These are phyloP conservation scores for Neosalanx taihuensis DNA, from an alignment of 2,797 vertebrate species.

Conservation along the genomic window DNA sequence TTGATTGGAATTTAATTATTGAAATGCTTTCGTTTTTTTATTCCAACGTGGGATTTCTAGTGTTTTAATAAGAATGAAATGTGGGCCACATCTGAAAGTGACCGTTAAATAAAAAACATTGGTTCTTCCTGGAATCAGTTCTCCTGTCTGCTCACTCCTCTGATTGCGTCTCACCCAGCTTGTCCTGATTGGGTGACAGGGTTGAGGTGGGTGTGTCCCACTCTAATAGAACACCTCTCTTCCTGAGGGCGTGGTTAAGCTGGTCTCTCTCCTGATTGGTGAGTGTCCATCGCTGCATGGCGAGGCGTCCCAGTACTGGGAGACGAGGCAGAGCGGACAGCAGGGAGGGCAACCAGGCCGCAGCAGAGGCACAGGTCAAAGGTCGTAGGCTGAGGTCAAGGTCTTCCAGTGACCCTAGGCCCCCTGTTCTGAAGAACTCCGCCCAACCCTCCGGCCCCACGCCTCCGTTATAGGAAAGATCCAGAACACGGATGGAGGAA, in stretches of 20 bases:
- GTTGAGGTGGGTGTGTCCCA: slow-evolving; percentile 44
- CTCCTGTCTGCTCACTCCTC: slow-evolving; percentile 45
- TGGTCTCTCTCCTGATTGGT: slow-evolving; percentile 56
- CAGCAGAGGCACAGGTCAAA: slow-evolving; percentile 50
- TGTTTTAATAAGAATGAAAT: not conserved
- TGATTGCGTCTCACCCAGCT: slow-evolving; percentile 27
- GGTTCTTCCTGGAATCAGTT: not conserved
- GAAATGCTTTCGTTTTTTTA: not conserved
- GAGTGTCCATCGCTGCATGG: slow-evolving; percentile 76
- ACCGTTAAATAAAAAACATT: not conserved
- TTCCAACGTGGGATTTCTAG: not conserved
- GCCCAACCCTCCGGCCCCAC: slow-evolving; percentile 75
- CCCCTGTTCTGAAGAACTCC: slow-evolving; percentile 60
- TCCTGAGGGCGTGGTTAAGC: slow-evolving; percentile 64
- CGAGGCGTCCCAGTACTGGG: slow-evolving; percentile 71
- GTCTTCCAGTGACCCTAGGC: slow-evolving; percentile 67
- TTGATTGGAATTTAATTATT: not conserved
- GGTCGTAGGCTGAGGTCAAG: slow-evolving; percentile 83
- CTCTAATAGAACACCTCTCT: slow-evolving; percentile 72
- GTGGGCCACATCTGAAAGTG: not conserved
- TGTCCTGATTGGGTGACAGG: slow-evolving; percentile 17
- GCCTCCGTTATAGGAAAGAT: slow-evolving; percentile 82
- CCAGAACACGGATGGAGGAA: slow-evolving; percentile 69
- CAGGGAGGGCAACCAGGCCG: slow-evolving; percentile 76
- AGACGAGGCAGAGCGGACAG: slow-evolving; percentile 68